Conservation (phyloP, 2,113 vertebrate species). For the Malaclemys terrapin region DNA sequence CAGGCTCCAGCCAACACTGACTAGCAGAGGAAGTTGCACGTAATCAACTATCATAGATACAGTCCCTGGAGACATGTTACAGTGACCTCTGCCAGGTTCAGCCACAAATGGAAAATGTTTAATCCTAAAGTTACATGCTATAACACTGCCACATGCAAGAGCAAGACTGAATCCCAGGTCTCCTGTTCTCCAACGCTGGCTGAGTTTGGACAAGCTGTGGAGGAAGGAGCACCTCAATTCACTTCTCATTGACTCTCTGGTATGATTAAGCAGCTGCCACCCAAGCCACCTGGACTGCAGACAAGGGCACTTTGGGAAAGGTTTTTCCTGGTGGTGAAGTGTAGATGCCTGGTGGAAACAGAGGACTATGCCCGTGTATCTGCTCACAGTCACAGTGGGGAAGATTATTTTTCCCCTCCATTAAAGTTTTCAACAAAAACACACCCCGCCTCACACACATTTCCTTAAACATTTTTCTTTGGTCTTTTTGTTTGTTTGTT, state of each 20-base stretch:
- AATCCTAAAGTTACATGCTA: not conserved
- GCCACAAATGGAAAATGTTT: not conserved
- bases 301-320: fast-evolving
- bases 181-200: not conserved
- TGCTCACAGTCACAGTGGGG: not conserved
- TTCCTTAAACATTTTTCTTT: not conserved
- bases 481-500: too few species aligned
- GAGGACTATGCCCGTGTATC: not conserved
- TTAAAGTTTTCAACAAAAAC: not conserved
- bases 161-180: not conserved
- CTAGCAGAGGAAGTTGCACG: not conserved
- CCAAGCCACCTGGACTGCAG: not conserved
- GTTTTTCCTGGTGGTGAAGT: not conserved
- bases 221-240: not conserved
- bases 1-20: not conserved
- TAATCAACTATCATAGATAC: not conserved
- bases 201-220: not conserved
- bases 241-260: not conserved
- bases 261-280: not conserved
- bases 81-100: not conserved
- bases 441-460: not conserved
- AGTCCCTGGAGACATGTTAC: not conserved
- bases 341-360: not conserved
- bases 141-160: not conserved
- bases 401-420: not conserved